A percentile compares a stretch with the other conserved stretches of the same genome.
phyloP scores from a whole-genome alignment of 2,113 vertebrate genomes.

The Meleagris gallopavo region DNA sequence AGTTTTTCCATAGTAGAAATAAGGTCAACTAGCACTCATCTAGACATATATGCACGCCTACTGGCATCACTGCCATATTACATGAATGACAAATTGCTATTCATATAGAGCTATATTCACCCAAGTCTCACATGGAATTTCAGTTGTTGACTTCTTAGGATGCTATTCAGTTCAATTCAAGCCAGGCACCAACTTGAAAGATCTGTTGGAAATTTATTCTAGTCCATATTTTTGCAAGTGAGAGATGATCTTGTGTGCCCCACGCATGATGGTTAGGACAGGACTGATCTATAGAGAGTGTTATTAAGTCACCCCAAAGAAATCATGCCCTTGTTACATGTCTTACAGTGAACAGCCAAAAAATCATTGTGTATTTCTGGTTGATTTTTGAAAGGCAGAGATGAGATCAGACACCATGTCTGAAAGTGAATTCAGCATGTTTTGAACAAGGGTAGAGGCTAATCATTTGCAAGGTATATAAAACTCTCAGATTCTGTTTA shows the following conservation, averaged over 20 bases:
- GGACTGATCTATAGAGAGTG: not conserved
- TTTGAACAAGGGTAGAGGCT: not conserved
- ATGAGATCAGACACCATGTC: not conserved
- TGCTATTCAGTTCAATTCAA: fast-evolving
- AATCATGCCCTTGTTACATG: fast-evolving
- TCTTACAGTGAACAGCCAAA: not conserved
- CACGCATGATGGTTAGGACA: not conserved
- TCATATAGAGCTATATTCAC: not conserved
- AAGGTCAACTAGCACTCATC: not conserved
- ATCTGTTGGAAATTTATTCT: not conserved
- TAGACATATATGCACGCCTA: not conserved
- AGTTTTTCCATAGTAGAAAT: not conserved
- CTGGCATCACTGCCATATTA: not conserved
- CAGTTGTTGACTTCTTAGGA: not conserved
- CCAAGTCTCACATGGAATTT: not conserved
- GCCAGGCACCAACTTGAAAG: not conserved
- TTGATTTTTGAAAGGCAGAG: not conserved
- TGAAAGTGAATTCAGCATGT: not conserved
- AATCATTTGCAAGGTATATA: not conserved
- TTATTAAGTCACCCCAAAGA: not conserved
- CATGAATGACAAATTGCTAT: not conserved
- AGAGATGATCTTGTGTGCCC: not conserved
- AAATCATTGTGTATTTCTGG: not conserved
- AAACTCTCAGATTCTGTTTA: not conserved
- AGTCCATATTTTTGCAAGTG: not conserved